Evolutionary conservation across 2,888 invertebrate species (phyloP).

Genomic region (Parnassius orleans): DNA sequence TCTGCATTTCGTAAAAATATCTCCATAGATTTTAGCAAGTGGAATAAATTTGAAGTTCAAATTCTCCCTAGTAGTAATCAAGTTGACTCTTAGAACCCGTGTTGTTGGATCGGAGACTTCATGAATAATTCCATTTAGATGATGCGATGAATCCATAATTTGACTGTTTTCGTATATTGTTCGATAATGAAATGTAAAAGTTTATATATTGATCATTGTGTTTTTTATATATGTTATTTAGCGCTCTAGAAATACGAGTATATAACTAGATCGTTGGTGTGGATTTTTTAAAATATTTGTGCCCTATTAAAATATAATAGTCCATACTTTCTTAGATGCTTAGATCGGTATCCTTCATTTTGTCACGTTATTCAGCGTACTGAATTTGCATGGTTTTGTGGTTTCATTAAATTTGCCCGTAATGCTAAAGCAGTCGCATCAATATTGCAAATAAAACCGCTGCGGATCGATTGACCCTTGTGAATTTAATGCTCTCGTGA

Average conservation of each 20-base stretch:
- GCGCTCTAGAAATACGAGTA: background rate
- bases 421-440: slow-evolving; percentile 28
- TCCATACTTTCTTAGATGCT: background rate
- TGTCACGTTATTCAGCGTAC: background rate
- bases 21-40: slow-evolving; percentile 1
- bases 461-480: slow-evolving; percentile 13
- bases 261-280: background rate
- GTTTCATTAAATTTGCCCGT: slow-evolving; percentile 1
- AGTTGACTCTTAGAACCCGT: slow-evolving; percentile 18
- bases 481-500: background rate
- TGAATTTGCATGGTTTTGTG: background rate
- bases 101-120: slow-evolving; percentile 21
- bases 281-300: background rate
- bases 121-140: slow-evolving; percentile 25
- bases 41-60: slow-evolving; percentile 6
- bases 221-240: slow-evolving; percentile 9
- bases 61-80: slow-evolving; percentile 12
- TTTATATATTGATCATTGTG: slow-evolving; percentile 7
- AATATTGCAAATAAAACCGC: slow-evolving; percentile 31
- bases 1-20: too few species aligned
- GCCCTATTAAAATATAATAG: background rate
- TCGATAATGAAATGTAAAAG: slow-evolving; percentile 23
- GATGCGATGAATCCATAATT: slow-evolving; percentile 20
- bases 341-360: background rate
- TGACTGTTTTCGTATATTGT: slow-evolving; percentile 25